phyloP scores from a whole-genome alignment of 2,888 invertebrate genomes.

The Trachelus tabidus region DNA sequence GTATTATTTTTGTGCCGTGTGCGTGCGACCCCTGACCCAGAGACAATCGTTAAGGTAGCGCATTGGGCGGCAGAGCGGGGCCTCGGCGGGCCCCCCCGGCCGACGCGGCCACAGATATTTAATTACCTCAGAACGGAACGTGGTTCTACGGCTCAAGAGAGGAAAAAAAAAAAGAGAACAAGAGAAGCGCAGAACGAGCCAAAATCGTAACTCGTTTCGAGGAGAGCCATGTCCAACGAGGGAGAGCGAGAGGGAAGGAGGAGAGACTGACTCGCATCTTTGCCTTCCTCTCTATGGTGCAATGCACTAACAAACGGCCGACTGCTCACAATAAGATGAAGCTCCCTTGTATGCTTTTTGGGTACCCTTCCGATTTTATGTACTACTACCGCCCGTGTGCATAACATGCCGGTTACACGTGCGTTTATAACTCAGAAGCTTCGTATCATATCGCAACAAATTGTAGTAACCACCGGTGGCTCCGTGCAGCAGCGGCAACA shows the following conservation, averaged over 20 bases:
- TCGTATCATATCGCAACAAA: constrained; percentile 38
- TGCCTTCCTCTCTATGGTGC: background rate
- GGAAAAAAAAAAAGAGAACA: background rate
- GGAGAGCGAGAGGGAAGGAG: background rate
- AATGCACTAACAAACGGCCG: too few relatives aligned
- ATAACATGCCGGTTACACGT: constrained; percentile 39
- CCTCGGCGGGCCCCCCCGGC: constrained; percentile 23
- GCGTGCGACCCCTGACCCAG: constrained; percentile 60
- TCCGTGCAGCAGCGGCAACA: too few relatives aligned
- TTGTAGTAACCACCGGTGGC: constrained; percentile 25
- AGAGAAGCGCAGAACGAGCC: constrained; percentile 30
- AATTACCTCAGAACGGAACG: constrained; percentile 46
- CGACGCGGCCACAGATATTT: constrained; percentile 52
- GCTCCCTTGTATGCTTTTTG: constrained; percentile 32
- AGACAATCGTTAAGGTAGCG: constrained; percentile 65
- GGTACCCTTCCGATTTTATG: constrained; percentile 20
- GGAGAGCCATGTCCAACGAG: constrained; percentile 19
- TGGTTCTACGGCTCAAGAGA: constrained; percentile 1
- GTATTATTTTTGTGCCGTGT: constrained; percentile 29
- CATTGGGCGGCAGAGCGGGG: constrained; percentile 44
- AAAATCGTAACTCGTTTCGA: constrained; percentile 43
- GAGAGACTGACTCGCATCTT: constrained; percentile 4
- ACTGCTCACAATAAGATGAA: too few relatives aligned
- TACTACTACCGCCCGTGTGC: constrained; percentile 26
- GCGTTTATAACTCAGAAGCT: constrained; percentile 56